Base-by-base conservation (phyloP, 2,888 invertebrate species). In the Melanotus villosus region DNA sequence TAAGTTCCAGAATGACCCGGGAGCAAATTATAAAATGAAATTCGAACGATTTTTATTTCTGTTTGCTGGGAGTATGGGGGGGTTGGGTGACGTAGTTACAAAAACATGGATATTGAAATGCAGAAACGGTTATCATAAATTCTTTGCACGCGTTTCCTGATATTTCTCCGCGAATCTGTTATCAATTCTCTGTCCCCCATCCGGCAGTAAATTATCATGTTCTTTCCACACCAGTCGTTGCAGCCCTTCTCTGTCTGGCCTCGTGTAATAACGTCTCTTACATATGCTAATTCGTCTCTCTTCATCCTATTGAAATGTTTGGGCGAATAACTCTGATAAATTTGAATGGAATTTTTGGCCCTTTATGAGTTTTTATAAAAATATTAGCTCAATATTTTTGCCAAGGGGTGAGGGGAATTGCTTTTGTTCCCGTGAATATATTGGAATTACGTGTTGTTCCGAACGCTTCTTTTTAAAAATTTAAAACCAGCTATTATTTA, bases 81-180 rank as follows among this genome's bases (percentile, higher is more conserved):
- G 16, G 18, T 43, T 47, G 12, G 19, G 23, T 21, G 47, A n/a
- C 18, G 47, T 6, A 21, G 38, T 14, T 63, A 45, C 38, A 56
- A 34, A 58, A 65, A 59, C 47, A 59, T 52, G 50, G 54, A 23
- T 64, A 64, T 59, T 57, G 52, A 64, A 68, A 64, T 58, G 58
- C 38, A 68, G 64, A 58, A 64, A 59, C 57, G 56, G 67, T 63
- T 64, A 72, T 72, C 72, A 73, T 73, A 73, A 73, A 73, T 73
- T 70, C 70, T 65, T 65, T 54, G 73, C 65, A 64, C 66, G 70
- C 65, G 65, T 73, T 73, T 70, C 57, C 68, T 68, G 58, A 74
- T 70, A 73, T 74, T 71, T 69, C 72, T 72, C 63, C 66, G 63
- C 45, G 70, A 70, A 73, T 74, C 73, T 73, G 73, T 73, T 73